These are phyloP conservation scores for Balearica regulorum DNA, from an alignment of 2,797 vertebrate genomes.

Conservation along the genomic window DNA sequence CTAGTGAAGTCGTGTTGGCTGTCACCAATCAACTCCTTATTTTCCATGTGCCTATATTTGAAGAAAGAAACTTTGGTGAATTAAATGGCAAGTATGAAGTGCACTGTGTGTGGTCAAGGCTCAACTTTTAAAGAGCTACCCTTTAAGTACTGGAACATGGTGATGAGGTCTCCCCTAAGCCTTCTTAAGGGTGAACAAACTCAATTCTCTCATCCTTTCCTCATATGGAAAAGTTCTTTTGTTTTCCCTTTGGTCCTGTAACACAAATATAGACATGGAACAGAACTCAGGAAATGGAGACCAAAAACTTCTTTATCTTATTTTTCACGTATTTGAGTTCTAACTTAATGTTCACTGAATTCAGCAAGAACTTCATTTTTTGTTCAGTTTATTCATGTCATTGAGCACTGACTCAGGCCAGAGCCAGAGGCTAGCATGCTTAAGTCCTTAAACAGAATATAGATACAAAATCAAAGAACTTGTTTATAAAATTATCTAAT, in stretches of 20 bases:
- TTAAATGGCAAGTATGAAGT: background rate
- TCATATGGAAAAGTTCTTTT: too few species aligned
- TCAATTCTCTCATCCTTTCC: too few species aligned
- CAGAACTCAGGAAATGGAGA: background rate
- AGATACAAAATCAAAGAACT: background rate
- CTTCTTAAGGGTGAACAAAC: too few species aligned
- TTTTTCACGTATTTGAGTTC: background rate
- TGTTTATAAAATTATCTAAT: background rate
- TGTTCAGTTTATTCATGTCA: background rate
- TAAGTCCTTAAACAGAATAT: background rate
- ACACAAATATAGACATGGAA: background rate
- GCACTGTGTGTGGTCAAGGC: background rate
- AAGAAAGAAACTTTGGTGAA: background rate
- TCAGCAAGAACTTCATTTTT: background rate
- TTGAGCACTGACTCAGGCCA: background rate
- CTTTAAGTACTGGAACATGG: too few species aligned
- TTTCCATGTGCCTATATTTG: background rate
- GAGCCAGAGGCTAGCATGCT: background rate
- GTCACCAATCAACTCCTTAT: too few species aligned
- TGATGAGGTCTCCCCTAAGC: too few species aligned
- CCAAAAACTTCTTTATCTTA: background rate
- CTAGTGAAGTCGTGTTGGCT: too few species aligned
- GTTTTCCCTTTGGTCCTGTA: background rate
- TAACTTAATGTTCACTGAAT: background rate
- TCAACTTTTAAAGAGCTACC: background rate